phyloP scores from a whole-genome alignment of 2,888 invertebrate genomes.

The Spilarctia lutea region DNA sequence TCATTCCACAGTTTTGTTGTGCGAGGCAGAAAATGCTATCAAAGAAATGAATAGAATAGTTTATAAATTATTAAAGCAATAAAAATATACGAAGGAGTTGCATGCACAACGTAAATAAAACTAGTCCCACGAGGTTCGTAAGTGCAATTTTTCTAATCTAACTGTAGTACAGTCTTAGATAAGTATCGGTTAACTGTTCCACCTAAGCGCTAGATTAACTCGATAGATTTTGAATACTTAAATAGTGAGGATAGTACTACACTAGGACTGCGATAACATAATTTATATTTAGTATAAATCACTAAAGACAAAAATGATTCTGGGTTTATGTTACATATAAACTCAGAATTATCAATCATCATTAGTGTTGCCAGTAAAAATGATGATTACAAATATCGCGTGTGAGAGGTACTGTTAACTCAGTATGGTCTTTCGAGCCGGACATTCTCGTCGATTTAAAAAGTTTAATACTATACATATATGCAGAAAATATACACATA shows the following conservation, averaged over 20 bases:
- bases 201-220: conserved; percentile 14
- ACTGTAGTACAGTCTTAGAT: conserved; percentile 46
- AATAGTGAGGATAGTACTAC: conserved; percentile 23
- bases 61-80: background rate
- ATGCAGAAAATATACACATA: no score
- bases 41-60: background rate
- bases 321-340: no score
- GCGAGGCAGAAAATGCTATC: no score
- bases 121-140: conserved; percentile 18
- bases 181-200: conserved; percentile 46
- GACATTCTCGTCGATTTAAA: no score
- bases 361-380: no score
- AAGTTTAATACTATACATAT: no score
- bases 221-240: conserved; percentile 49
- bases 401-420: no score
- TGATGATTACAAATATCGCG: no score
- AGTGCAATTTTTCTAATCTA: conserved; percentile 47
- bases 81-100: background rate
- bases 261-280: background rate
- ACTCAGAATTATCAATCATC: no score
- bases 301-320: no score
- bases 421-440: no score
- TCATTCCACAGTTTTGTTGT: no score
- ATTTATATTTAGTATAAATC: background rate
- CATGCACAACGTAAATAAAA: background rate